Evolutionary conservation across 2,113 vertebrate species (phyloP), one percentile per base, ranked within the genome.

Genomic region (Collichthys lucidus): DNA sequence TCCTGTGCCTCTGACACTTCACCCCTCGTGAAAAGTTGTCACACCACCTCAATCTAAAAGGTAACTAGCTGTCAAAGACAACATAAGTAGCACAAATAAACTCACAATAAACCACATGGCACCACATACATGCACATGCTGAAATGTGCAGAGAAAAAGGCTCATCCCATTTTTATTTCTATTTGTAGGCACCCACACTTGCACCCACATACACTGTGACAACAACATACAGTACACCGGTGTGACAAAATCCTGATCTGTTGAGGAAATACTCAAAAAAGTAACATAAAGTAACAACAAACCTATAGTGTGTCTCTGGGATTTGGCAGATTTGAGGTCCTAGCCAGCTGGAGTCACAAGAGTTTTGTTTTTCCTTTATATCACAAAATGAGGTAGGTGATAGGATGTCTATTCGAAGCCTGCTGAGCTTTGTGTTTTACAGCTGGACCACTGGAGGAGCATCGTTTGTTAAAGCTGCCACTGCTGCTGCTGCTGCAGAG

Each of bases 391-490:
- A 55, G 76, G 40, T 31, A 65, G 69, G 22, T 82, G 70, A 64
- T 74, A 26, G n/a, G 61, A 53, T 64, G 42, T 74, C 76, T 77
- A 15, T 67, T 67, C 3, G 57, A 74, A 57, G 22, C 77, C 81
- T 62, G 81, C 76, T 77, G 86, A 82, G 85, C 69, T 65, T 62
- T 63, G 62, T 72, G 60, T 75, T 82, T 80, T 88, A 46, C 46
- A 64, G 66, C 77, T 61, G 77, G 67, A 82, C 72, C 59, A n/a
- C 22, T 65, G 57, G 26, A 85, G 63, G 14, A 77, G 63, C 57
- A 84, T 86, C 52, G 52, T 81, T 88, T 88, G 79, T 89, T 86
- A 64, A 84, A 86, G 83, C 49, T 79, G 77, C 83, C 78, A 71
- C 77, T 40, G 22, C 55, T 61, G 53, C 56, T 61, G 66, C 74